Evolutionary conservation across 37 sponge, comb jelly and placozoan species (phyloP).

Genomic region (Bolinopsis microptera): DNA sequence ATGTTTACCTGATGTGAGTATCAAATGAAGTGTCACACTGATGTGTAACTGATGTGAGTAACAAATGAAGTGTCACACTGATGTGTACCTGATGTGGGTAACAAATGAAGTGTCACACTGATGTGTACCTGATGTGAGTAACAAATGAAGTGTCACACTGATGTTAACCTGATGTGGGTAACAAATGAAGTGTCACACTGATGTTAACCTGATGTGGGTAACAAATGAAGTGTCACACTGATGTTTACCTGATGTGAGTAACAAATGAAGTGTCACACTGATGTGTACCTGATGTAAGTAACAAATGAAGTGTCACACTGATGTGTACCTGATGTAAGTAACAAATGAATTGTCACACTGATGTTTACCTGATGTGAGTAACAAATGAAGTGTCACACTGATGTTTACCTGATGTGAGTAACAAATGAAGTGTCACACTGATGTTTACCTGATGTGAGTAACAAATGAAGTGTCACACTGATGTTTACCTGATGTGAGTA

Average conservation of each 20-base stretch:
- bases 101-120: conserved; percentile 64
- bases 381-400: conserved; percentile 64
- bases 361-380: conserved; percentile 57
- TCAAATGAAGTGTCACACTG: conserved; percentile 65
- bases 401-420: conserved; percentile 57
- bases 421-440: conserved; percentile 64
- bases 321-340: conserved; percentile 52
- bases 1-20: conserved; percentile 57
- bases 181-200: conserved; percentile 64
- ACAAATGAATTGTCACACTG: conserved; percentile 62
- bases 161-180: conserved; percentile 55
- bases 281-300: conserved; percentile 52
- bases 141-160: conserved; percentile 64
- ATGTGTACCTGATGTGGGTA: conserved; percentile 56
- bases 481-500: conserved; percentile 57
- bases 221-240: conserved; percentile 64
- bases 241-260: conserved; percentile 57
- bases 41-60: conserved; percentile 52
- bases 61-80: conserved; percentile 64
- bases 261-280: conserved; percentile 64
- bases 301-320: conserved; percentile 64
- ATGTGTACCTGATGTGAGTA: conserved; percentile 56
- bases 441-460: conserved; percentile 57
- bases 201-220: conserved; percentile 55
- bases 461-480: conserved; percentile 64